These are phyloP conservation scores for Pilophorus perplexus DNA, from an alignment of 2,888 invertebrate species.

Conservation along the genomic window DNA sequence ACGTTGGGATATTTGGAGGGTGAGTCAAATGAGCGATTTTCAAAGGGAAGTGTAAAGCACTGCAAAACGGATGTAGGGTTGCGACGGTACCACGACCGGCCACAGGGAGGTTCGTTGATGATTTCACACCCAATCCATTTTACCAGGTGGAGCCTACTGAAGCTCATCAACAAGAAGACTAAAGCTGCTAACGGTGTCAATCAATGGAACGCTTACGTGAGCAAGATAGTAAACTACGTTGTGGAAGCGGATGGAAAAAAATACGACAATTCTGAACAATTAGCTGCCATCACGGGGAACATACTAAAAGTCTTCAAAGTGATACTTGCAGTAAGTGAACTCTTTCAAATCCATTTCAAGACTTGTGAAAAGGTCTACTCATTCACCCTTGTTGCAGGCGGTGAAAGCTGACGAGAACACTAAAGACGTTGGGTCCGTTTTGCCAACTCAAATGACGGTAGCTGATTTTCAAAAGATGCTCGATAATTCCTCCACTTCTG, in stretches of 20 bases:
- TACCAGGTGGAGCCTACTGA: constrained; percentile 7
- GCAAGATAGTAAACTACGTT: constrained; percentile 19
- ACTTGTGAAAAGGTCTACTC: background rate
- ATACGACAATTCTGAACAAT: background rate
- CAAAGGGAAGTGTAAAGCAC: background rate
- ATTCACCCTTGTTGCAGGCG: constrained; percentile 23
- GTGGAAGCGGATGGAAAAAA: constrained; percentile 19
- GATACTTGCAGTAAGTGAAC: background rate
- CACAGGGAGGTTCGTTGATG: background rate
- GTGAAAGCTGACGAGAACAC: background rate
- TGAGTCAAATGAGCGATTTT: background rate
- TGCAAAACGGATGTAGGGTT: background rate
- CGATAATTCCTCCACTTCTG: background rate
- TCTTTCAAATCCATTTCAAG: background rate
- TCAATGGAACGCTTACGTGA: constrained; percentile 2
- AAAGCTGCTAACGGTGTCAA: background rate
- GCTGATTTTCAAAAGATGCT: constrained; percentile 10
- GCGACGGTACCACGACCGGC: background rate
- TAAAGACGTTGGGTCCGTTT: background rate
- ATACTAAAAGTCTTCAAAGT: constrained; percentile 10
- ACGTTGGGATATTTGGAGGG: constrained; percentile 31
- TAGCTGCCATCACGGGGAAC: background rate
- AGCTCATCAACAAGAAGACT: background rate
- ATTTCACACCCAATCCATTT: background rate
- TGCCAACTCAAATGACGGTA: background rate